Evolutionary conservation across 2,113 vertebrate genomes (phyloP).

Genomic region (Platycercus adscitus): DNA sequence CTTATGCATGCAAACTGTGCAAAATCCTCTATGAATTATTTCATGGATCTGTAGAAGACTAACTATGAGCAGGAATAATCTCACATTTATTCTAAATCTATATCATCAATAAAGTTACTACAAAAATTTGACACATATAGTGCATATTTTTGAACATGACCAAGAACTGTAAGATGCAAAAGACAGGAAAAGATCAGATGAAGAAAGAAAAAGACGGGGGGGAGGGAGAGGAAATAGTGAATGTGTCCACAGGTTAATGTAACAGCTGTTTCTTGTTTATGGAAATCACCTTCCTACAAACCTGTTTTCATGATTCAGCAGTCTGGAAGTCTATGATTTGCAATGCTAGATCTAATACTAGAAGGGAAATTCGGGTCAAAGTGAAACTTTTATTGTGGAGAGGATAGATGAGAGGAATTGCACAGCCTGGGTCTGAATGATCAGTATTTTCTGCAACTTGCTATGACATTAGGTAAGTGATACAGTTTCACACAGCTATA

Average conservation of each 20-base stretch:
- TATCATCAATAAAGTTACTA: neutral
- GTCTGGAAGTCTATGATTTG: constrained; percentile 9
- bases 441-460: constrained; percentile 55
- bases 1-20: neutral
- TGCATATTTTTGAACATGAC: neutral
- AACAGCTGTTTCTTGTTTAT: neutral
- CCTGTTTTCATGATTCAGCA: constrained; percentile 38
- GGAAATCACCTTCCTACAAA: constrained; percentile 16
- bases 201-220: neutral
- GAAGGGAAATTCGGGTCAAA: constrained; percentile 29
- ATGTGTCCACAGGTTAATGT: neutral
- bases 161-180: neutral
- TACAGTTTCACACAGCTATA: constrained; percentile 23
- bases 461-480: constrained; percentile 51
- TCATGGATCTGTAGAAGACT: neutral
- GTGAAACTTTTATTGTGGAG: constrained; percentile 12
- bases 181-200: neutral
- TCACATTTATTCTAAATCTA: neutral
- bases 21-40: neutral
- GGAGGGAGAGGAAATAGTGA: accelerated
- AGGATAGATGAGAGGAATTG: constrained; percentile 9
- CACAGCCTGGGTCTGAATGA: constrained; percentile 24
- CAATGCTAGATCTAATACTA: constrained; percentile 7
- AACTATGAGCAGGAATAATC: neutral
- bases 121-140: neutral